phyloP scores from a whole-genome alignment of 2,888 invertebrate species.

The Lymantria dispar region DNA sequence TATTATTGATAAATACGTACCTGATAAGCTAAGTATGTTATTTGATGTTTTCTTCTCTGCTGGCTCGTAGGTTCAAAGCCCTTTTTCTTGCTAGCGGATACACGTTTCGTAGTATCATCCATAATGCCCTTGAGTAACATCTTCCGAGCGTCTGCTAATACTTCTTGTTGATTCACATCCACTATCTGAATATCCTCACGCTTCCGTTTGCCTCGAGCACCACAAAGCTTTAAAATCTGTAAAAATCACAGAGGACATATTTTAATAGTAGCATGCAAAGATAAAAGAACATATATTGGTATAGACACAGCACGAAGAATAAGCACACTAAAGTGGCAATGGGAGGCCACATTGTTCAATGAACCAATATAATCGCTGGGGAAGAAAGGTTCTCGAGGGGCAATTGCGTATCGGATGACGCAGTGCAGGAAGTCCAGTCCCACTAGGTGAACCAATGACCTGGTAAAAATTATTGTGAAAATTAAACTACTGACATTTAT shows the following conservation, averaged over 20 bases:
- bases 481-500: too few species aligned
- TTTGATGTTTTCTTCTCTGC: conserved; percentile 95
- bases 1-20: conserved; percentile 43
- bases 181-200: conserved; percentile 88
- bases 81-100: conserved; percentile 78
- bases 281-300: too few species aligned
- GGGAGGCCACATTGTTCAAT: too few species aligned
- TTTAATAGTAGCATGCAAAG: too few species aligned
- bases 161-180: conserved; percentile 91
- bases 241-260: neutral
- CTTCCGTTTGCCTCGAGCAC: conserved; percentile 84
- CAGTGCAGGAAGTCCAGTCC: too few species aligned
- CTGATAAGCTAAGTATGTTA: conserved; percentile 95
- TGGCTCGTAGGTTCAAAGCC: conserved; percentile 84
- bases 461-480: too few species aligned
- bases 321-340: too few species aligned
- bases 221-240: conserved; percentile 86
- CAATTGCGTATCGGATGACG: too few species aligned
- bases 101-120: conserved; percentile 84
- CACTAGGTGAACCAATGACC: too few species aligned
- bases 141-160: conserved; percentile 89
- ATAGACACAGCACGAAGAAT: too few species aligned
- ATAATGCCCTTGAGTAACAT: conserved; percentile 92
- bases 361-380: too few species aligned
- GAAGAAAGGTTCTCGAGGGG: too few species aligned